Percentiles rank a stretch among this genome's conserved stretches.
Conservation (phyloP, 2,888 invertebrate species). For the Cephus pulcher region DNA sequence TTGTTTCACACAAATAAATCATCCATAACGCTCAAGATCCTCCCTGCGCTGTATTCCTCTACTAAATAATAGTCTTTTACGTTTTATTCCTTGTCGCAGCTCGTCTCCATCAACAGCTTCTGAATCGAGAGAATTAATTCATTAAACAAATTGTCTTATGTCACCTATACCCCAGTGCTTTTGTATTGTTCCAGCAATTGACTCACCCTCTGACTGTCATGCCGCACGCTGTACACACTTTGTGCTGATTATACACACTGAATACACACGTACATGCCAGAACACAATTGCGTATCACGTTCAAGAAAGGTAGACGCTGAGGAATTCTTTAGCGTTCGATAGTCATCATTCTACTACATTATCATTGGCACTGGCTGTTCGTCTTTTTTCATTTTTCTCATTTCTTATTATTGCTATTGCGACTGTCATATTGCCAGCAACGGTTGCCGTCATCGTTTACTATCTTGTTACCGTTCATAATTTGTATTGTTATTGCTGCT, state of each 20-base stretch:
- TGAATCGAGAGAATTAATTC: neutral
- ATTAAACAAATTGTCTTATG: neutral
- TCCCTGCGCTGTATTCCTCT: neutral
- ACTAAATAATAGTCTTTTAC: neutral
- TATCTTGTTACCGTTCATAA: neutral
- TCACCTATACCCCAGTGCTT: neutral
- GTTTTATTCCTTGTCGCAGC: neutral
- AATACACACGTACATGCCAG: neutral
- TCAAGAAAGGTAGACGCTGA: neutral
- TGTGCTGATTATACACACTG: neutral
- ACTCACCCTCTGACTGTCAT: neutral
- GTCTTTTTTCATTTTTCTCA: neutral
- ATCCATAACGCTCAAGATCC: neutral
- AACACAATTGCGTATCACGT: neutral
- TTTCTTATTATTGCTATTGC: conserved; percentile 26
- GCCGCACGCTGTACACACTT: neutral
- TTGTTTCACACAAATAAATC: conserved; percentile 4
- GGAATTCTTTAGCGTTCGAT: neutral
- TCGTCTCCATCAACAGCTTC: neutral
- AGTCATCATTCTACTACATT: neutral
- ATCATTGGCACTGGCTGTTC: neutral
- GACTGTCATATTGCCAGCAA: conserved; percentile 9
- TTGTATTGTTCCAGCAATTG: neutral
- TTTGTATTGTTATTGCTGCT: conserved; percentile 12
- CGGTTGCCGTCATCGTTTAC: neutral